phyloP scores from a whole-genome alignment of 2,888 invertebrate genomes.

The Pycnomerus fuliginosus region DNA sequence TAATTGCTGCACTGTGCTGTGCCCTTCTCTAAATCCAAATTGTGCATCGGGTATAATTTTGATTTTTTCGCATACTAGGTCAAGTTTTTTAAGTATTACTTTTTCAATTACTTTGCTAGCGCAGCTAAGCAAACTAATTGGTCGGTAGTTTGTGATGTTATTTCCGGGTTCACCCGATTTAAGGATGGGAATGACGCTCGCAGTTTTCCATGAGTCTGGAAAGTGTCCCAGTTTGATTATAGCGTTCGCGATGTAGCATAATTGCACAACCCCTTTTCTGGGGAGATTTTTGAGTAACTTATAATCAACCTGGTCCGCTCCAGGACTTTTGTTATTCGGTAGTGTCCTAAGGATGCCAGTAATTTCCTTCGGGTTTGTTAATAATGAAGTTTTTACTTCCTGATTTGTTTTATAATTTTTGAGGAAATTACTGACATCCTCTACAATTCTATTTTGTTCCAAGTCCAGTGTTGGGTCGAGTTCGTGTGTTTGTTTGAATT shows the following conservation, averaged over 20 bases:
- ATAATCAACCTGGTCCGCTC: conserved; percentile 10
- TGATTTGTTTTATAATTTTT: too few species aligned
- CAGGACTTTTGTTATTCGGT: too few species aligned
- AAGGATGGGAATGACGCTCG: conserved; percentile 4
- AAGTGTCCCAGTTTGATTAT: conserved; percentile 4
- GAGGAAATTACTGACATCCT: too few species aligned
- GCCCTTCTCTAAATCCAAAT: conserved; percentile 17
- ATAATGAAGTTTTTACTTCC: too few species aligned
- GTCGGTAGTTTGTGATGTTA: conserved; percentile 23
- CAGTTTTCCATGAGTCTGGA: conserved; percentile 3
- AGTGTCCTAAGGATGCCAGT: too few species aligned
- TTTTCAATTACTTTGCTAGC: conserved; percentile 30
- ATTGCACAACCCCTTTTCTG: conserved; percentile 9
- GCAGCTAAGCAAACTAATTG: conserved; percentile 21
- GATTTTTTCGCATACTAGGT: not conserved
- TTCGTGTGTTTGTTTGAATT: not conserved
- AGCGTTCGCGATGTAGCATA: conserved; percentile 20
- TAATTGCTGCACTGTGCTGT: conserved; percentile 37
- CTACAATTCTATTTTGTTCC: too few species aligned
- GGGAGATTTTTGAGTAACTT: conserved; percentile 15
- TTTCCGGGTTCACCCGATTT: conserved; percentile 19
- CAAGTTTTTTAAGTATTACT: conserved; percentile 10
- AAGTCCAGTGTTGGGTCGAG: too few species aligned
- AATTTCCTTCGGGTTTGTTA: too few species aligned
- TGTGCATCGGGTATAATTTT: conserved; percentile 3